A percentile compares a stretch with the other conserved stretches of the same genome.
phyloP scores from a whole-genome alignment of 2,113 vertebrate genomes.

The Tupaia tana region DNA sequence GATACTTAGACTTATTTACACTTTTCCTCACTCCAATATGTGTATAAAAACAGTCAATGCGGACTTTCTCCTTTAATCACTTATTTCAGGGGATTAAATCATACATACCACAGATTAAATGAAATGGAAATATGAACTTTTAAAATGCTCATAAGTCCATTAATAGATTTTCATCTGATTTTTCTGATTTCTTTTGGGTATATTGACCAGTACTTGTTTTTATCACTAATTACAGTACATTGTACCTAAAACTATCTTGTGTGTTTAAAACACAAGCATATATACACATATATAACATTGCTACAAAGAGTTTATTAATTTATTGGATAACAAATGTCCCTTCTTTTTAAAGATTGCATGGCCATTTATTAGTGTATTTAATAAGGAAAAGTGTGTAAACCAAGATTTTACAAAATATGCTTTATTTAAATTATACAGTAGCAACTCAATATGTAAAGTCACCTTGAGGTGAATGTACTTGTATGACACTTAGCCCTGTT shows the following conservation, averaged over 20 bases:
- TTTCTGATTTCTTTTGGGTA: neutral
- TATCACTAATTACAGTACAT: neutral
- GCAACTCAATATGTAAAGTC: conserved; percentile 1
- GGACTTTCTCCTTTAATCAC: neutral
- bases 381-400: neutral
- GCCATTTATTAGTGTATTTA: neutral
- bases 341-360: neutral
- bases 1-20: neutral
- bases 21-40: neutral
- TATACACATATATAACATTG: neutral
- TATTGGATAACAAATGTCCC: neutral
- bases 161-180: conserved; percentile 15
- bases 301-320: neutral
- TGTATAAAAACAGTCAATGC: neutral
- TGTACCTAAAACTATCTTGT: neutral
- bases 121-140: neutral
- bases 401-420: neutral
- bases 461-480: neutral
- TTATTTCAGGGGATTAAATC: neutral
- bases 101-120: neutral
- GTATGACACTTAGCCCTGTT: neutral
- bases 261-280: neutral
- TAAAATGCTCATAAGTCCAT: neutral
- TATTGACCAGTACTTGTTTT: neutral
- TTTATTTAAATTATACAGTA: neutral